Percentiles rank a stretch among this genome's conserved stretches.
Conservation (phyloP, 2,113 vertebrate species). For the Nematolebias whitei region DNA sequence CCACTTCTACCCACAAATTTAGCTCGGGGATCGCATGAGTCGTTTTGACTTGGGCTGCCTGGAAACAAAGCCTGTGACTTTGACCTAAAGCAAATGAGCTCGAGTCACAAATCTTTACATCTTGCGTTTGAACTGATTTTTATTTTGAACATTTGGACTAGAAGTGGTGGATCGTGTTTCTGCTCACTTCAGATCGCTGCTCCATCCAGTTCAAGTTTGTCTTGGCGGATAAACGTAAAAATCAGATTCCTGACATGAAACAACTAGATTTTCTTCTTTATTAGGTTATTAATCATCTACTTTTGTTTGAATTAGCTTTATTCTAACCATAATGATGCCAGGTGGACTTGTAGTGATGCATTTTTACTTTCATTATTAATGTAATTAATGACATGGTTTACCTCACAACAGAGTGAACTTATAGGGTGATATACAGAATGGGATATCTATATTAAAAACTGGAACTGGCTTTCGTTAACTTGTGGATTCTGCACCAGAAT, state of each 20-base stretch:
- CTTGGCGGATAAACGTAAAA: too few species aligned
- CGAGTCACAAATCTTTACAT: neutral
- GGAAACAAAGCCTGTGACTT: neutral
- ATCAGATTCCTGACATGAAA: too few species aligned
- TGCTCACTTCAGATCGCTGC: neutral
- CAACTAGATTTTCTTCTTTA: too few species aligned
- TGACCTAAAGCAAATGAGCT: neutral
- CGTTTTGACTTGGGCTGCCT: neutral
- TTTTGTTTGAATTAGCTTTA: too few species aligned
- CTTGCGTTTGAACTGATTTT: neutral
- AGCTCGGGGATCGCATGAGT: neutral
- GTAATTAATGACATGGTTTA: too few species aligned
- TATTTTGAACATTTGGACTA: neutral
- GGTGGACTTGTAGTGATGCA: too few species aligned
- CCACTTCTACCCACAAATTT: neutral
- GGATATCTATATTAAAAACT: neutral
- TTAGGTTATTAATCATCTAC: too few species aligned
- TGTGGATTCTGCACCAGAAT: constrained; percentile 34
- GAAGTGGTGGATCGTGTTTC: neutral
- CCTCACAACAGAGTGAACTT: too few species aligned
- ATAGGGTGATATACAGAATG: too few species aligned
- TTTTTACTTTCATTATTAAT: too few species aligned
- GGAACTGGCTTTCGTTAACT: constrained; percentile 35
- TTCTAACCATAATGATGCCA: too few species aligned
- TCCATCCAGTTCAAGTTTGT: neutral